phyloP scores from a whole-genome alignment of 2,113 vertebrate genomes.

The Leptodactylus fuscus region DNA sequence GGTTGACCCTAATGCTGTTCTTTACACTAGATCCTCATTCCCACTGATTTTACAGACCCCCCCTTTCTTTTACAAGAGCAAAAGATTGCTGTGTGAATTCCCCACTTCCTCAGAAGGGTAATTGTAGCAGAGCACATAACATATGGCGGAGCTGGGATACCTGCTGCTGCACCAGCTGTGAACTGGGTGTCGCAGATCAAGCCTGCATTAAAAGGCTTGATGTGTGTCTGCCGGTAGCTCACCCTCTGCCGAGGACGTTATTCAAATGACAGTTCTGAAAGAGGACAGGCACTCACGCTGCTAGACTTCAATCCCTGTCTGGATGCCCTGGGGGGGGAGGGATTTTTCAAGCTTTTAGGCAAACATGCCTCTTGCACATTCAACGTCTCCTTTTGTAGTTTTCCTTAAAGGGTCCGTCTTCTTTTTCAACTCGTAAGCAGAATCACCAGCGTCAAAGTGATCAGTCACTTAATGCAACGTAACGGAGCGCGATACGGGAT shows the following conservation, averaged over 20 bases:
- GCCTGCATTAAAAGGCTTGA: constrained; percentile 76
- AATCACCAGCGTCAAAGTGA: background rate
- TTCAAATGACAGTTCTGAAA: constrained; percentile 76
- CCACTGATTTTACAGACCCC: constrained; percentile 57
- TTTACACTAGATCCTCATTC: constrained; percentile 30
- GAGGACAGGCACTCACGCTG: constrained; percentile 62
- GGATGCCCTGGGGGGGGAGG: constrained; percentile 66
- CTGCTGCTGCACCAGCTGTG: constrained; percentile 93
- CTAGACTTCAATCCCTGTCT: constrained; percentile 62
- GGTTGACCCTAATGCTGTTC: constrained; percentile 42
- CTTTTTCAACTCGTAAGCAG: background rate
- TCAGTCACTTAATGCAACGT: background rate
- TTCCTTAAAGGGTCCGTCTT: background rate
- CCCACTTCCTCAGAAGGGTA: constrained; percentile 77
- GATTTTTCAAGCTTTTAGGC: constrained; percentile 49
- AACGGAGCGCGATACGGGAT: background rate
- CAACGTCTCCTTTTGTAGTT: constrained; percentile 10
- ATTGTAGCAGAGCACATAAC: constrained; percentile 86
- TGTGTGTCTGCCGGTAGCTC: constrained; percentile 66
- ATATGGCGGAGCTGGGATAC: constrained; percentile 88
- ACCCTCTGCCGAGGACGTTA: constrained; percentile 68
- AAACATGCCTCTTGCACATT: background rate
- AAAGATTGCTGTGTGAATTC: constrained; percentile 64
- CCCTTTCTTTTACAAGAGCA: constrained; percentile 42
- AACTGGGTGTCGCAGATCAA: constrained; percentile 83